These are phyloP conservation scores for Oryctolagus cuniculus DNA, from an alignment of 2,113 vertebrate species.

Conservation along the genomic window mOryCun1.1 NC_091453.1:14477501-14478000, in stretches of 20 bases:
- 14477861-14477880: neutral
- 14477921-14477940: neutral
- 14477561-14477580: too few relatives aligned
- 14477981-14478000: neutral
- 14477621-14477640: too few relatives aligned
- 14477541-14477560: too few relatives aligned
- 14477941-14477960: conserved; percentile 40
- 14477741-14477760: conserved; percentile 52
- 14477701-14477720: neutral
- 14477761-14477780: neutral
- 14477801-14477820: conserved; percentile 18
- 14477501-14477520: too few relatives aligned
- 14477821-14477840: conserved; percentile 39
- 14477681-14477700: conserved; percentile 18
- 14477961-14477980: conserved; percentile 28
- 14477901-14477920: neutral
- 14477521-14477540: too few relatives aligned
- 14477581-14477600: too few relatives aligned
- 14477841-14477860: neutral
- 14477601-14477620: too few relatives aligned
- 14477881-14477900: conserved; percentile 42
- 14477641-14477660: too few relatives aligned
- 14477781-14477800: neutral
- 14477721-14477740: conserved; percentile 13
- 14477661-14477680: too few relatives aligned